Percentiles rank a stretch among this genome's conserved stretches.
Conservation (phyloP, 2,113 vertebrate species). For the Sinocyclocheilus maitianheensis region DNA sequence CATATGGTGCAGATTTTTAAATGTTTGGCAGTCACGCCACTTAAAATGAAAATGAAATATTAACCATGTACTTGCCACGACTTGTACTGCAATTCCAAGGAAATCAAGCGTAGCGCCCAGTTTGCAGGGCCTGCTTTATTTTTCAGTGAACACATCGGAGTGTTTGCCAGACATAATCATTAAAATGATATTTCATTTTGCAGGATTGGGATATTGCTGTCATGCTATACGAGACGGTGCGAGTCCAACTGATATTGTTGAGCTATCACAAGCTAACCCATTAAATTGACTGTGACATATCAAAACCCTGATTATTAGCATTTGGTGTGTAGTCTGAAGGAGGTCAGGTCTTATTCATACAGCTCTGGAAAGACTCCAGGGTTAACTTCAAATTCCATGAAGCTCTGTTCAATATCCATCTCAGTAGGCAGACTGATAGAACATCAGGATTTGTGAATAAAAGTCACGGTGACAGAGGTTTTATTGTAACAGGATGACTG, state of each 20-base stretch:
- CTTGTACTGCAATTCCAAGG: background rate
- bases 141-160: background rate
- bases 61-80: background rate
- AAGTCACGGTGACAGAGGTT: background rate
- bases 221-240: too few relatives aligned
- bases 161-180: slow-evolving; percentile 16
- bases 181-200: background rate
- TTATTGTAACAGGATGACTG: too few relatives aligned
- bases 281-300: slow-evolving; percentile 33
- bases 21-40: background rate
- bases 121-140: slow-evolving; percentile 7
- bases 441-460: slow-evolving; percentile 18
- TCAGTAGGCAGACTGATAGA: slow-evolving; percentile 35
- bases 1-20: slow-evolving; percentile 30
- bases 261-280: background rate
- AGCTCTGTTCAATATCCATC: slow-evolving; percentile 45
- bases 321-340: slow-evolving; percentile 22
- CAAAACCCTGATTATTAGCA: slow-evolving; percentile 24
- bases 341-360: slow-evolving; percentile 19
- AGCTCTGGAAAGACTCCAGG: slow-evolving; percentile 34
- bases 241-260: slow-evolving; percentile 9
- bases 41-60: slow-evolving; percentile 12
- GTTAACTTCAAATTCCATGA: slow-evolving; percentile 16
- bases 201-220: background rate
- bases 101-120: background rate